Conservation (phyloP, 2,797 vertebrate species). For the Hozukius guyotensis region DNA sequence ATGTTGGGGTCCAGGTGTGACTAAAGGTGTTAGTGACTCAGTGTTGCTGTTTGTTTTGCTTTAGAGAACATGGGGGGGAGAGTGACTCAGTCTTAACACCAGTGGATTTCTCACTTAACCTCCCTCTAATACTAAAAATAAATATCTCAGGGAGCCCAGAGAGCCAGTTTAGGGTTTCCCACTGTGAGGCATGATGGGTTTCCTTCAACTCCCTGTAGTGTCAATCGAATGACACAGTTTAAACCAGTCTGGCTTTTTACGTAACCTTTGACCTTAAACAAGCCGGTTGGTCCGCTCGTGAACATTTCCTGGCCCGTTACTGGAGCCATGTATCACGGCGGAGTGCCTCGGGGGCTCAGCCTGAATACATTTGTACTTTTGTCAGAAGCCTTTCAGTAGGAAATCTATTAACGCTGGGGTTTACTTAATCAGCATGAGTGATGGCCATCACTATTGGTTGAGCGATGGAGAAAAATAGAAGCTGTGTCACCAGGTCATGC, state of each 20-base stretch:
- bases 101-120: slow-evolving; percentile 36
- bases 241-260: slow-evolving; percentile 60
- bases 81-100: slow-evolving; percentile 44
- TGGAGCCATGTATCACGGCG: slow-evolving; percentile 36
- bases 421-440: slow-evolving; percentile 63
- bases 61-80: slow-evolving; percentile 42
- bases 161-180: slow-evolving; percentile 50
- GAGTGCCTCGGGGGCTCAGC: slow-evolving; percentile 36
- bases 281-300: slow-evolving; percentile 37
- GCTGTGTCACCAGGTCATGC: slow-evolving; percentile 46
- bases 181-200: slow-evolving; percentile 47
- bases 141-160: slow-evolving; percentile 49
- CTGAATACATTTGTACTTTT: slow-evolving; percentile 54
- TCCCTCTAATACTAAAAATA: slow-evolving; percentile 65
- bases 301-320: slow-evolving; percentile 59
- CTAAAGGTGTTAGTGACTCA: slow-evolving; percentile 36
- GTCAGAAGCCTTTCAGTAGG: slow-evolving; percentile 39
- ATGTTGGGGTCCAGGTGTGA: slow-evolving; percentile 19
- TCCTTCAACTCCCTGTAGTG: slow-evolving; percentile 35
- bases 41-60: slow-evolving; percentile 60
- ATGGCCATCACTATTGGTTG: slow-evolving; percentile 40
- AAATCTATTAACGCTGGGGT: slow-evolving; percentile 55
- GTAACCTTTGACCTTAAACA: slow-evolving; percentile 69
- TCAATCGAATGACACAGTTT: slow-evolving; percentile 55
- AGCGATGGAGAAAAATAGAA: slow-evolving; percentile 29